Base-by-base conservation (phyloP, 2,113 vertebrate species). In the Psittacara wagleri region DNA sequence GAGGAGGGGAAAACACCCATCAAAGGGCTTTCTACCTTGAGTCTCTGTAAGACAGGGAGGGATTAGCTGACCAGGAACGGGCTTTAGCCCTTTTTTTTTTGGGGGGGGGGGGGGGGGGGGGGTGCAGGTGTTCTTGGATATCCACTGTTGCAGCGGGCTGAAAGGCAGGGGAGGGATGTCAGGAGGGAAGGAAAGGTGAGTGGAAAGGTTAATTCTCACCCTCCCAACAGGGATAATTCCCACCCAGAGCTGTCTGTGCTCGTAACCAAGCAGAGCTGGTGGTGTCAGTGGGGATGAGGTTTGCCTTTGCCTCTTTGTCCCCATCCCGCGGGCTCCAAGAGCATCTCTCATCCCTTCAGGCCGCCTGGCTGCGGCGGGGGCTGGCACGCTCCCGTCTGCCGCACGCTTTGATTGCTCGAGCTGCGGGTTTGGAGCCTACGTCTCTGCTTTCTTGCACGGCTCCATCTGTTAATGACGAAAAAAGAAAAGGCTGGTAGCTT, bases 381-480 rank as follows among this genome's bases (percentile, higher is more conserved):
- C 86, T 91, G 84, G 59, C 75, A 75, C 20, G 13, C 77, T 93
- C 76, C 70, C 24, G 87, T 92, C 92, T 89, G 96, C 90, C 9
- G 6, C 89, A 88, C 15, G 46, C 89, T 96, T 92, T 80, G 91
- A 94, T 72, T 96, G 94, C 93, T 95, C 70, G 73, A 96, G 94
- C 93, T 75, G 92, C 10, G 10, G 92, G 92, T 88, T 95, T 91
- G 88, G 88, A 97, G 96, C 92, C 96, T 88, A 93, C 72, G 5
- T 96, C 79, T 83, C 81, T 95, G 93, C 91, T 85, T 94, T 86
- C 92, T 57, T 81, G 88, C 94, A 92, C 11, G 35, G 91, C 91
- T 96, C 95, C 95, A 96, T 97, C 94, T 95, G 96, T 79, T 95
- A 94, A 96, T 78, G 95, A 93, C 14, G 11, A 79, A 94, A 96